Conservation (phyloP, 2,888 invertebrate species). For the Lepidochitona cinerea region DNA sequence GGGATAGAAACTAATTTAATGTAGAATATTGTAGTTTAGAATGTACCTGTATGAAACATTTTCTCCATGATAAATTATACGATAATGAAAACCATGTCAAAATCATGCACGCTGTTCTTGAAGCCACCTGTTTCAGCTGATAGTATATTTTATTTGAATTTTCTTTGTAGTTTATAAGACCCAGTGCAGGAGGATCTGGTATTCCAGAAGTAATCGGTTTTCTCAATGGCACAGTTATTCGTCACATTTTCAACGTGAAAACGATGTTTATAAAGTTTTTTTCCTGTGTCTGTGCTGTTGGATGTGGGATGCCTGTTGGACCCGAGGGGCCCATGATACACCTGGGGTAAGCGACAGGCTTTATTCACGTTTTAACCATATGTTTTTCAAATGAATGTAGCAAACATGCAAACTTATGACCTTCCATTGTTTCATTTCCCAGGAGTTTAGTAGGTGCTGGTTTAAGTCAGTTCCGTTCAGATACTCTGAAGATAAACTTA, state of each 20-base stretch:
- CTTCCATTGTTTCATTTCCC: too few relatives aligned
- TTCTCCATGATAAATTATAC: too few relatives aligned
- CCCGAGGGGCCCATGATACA: conserved; percentile 73
- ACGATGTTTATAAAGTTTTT: conserved; percentile 69
- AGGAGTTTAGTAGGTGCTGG: conserved; percentile 62
- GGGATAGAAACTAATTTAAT: too few relatives aligned
- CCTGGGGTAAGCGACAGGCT: conserved; percentile 66
- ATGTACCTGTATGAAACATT: too few relatives aligned
- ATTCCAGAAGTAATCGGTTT: conserved; percentile 71
- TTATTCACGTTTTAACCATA: background rate
- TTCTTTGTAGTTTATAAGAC: conserved; percentile 55
- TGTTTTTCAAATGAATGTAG: too few relatives aligned
- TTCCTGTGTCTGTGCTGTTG: conserved; percentile 68
- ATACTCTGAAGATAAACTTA: conserved; percentile 48
- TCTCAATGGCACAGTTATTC: conserved; percentile 69
- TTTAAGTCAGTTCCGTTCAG: conserved; percentile 57
- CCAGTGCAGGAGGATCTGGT: conserved; percentile 66
- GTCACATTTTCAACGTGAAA: conserved; percentile 68
- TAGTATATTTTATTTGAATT: too few relatives aligned
- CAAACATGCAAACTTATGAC: too few relatives aligned
- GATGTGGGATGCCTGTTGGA: conserved; percentile 71
- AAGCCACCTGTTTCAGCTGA: too few relatives aligned
- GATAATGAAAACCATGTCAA: too few relatives aligned
- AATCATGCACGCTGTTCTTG: too few relatives aligned
- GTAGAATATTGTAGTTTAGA: too few relatives aligned